Conservation (phyloP, 2,113 vertebrate genomes). For the Cinclus cinclus region DNA sequence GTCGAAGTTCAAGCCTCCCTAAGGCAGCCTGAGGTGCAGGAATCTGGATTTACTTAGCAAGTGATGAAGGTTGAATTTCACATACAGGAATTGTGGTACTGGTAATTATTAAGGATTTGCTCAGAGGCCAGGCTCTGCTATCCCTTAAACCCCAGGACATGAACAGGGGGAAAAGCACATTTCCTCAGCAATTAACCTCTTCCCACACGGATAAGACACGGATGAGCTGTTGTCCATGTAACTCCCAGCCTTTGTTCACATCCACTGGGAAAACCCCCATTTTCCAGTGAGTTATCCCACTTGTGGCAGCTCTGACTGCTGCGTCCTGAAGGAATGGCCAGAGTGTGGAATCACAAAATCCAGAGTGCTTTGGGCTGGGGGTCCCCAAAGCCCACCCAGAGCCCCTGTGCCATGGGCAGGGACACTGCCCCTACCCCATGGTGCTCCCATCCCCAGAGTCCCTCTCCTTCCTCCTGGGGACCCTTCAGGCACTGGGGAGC, state of each 20-base stretch:
- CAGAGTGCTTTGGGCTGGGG: background rate
- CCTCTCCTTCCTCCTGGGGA: background rate
- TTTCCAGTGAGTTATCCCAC: fast-evolving
- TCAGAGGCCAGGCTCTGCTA: background rate
- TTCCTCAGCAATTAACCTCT: background rate
- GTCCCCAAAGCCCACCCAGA: background rate
- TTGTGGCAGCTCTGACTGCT: background rate
- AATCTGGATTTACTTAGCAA: background rate
- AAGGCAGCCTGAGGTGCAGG: background rate
- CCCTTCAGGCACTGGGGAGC: background rate
- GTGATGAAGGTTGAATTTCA: background rate
- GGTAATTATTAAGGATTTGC: background rate
- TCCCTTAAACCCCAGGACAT: background rate
- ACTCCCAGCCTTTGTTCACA: background rate
- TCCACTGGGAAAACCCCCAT: fast-evolving
- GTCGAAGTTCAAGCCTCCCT: background rate
- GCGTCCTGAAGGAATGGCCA: fast-evolving
- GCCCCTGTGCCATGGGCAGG: background rate
- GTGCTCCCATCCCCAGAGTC: background rate
- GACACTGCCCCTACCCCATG: background rate
- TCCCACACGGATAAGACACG: background rate
- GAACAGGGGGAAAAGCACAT: background rate
- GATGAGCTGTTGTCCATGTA: background rate
- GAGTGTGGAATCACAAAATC: fast-evolving
- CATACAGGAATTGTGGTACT: background rate